Conservation (phyloP, 2,797 vertebrate genomes). For the Dendrocincla tyrannina region DNA sequence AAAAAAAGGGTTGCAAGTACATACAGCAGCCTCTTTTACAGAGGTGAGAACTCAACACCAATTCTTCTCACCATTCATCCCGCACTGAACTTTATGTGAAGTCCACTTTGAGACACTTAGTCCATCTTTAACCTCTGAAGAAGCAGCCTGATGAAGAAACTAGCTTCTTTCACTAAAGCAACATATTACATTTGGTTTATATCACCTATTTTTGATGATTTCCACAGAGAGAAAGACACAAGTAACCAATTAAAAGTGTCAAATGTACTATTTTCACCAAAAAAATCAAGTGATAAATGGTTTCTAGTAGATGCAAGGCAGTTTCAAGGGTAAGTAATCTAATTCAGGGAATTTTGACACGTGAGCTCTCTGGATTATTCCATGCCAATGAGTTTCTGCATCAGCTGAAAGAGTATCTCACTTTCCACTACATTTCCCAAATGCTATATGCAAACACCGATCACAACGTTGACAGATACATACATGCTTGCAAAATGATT, state of each 20-base stretch:
- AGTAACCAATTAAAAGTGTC: not conserved
- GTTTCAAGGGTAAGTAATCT: not conserved
- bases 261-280: not conserved
- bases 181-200: not conserved
- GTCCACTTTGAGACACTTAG: not conserved
- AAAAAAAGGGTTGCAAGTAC: not conserved
- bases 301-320: not conserved
- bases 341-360: not conserved
- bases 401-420: not conserved
- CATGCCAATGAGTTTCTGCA: not conserved
- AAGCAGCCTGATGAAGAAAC: not conserved
- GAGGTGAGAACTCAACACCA: not conserved
- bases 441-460: not conserved
- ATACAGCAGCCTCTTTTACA: not conserved
- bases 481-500: not conserved
- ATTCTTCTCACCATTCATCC: not conserved
- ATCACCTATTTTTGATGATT: not conserved
- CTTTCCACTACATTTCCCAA: slow-evolving; percentile 27
- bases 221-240: not conserved
- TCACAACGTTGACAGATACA: not conserved
- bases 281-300: not conserved
- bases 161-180: not conserved
- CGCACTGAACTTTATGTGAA: not conserved
- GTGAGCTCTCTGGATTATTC: not conserved
- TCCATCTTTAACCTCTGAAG: not conserved